These are phyloP conservation scores for Aegotheles bennettii DNA, from an alignment of 2,113 vertebrate genomes.

Conservation along the genomic window DNA sequence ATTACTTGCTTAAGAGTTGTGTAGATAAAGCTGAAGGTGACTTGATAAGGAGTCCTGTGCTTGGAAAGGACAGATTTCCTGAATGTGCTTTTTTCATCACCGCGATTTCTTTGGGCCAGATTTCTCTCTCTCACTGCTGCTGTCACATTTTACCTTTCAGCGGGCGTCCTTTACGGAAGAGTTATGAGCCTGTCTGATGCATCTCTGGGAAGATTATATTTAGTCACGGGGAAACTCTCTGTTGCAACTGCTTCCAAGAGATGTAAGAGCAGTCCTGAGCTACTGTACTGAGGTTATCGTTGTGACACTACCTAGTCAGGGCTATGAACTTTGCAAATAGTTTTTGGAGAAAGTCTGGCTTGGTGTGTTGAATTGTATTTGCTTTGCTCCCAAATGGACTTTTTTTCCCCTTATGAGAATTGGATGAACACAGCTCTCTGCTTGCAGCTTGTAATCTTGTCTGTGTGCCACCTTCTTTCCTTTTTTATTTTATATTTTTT, in stretches of 20 bases:
- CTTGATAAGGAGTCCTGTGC: neutral
- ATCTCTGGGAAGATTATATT: neutral
- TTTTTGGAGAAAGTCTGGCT: neutral
- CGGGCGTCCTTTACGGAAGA: neutral
- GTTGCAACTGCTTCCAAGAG: neutral
- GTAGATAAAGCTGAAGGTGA: neutral
- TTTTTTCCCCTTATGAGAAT: neutral
- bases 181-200: neutral
- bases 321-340: neutral
- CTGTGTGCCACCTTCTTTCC: neutral
- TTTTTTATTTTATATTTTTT: neutral
- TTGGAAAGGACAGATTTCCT: neutral
- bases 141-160: neutral
- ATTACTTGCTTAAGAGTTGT: neutral
- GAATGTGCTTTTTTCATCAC: neutral
- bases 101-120: accelerated
- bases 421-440: neutral
- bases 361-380: neutral
- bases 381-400: neutral
- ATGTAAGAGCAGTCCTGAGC: neutral
- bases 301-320: neutral
- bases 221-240: neutral
- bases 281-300: neutral
- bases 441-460: neutral
- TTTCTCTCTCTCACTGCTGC: neutral